Evolutionary conservation across 1,140 invertebrate species (phyloP).

Genomic region (Colletes gigas): DNA sequence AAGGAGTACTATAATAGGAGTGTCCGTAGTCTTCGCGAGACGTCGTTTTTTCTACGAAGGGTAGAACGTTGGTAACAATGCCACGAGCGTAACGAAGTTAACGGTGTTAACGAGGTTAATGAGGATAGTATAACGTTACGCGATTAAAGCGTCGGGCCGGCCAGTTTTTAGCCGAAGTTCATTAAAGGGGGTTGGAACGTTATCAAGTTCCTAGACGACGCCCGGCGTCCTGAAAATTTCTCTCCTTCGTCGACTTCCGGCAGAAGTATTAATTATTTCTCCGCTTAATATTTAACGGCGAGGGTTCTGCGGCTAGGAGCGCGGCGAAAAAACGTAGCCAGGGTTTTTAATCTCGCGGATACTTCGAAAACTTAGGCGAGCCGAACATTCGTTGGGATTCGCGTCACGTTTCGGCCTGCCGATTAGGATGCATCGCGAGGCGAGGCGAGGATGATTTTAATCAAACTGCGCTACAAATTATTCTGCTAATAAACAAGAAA

Average conservation of each 20-base stretch:
- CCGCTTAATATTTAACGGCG: conserved; percentile 8
- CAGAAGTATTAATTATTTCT: conserved; percentile 25
- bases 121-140: conserved; percentile 50
- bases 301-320: not conserved
- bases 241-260: too few species aligned
- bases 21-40: not conserved
- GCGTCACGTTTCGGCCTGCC: conserved; percentile 2
- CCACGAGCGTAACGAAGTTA: conserved; percentile 33
- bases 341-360: conserved; percentile 1
- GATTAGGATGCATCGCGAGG: conserved; percentile 1
- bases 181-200: conserved; percentile 34
- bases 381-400: not conserved
- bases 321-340: not conserved
- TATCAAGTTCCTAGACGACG: conserved; percentile 7
- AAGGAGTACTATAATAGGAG: too few species aligned
- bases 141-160: conserved; percentile 42
- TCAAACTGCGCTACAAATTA: not conserved
- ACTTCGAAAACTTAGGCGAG: not conserved
- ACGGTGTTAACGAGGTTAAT: conserved; percentile 59
- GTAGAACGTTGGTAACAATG: conserved; percentile 2
- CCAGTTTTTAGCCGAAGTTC: conserved; percentile 54
- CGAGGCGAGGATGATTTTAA: conserved; percentile 4
- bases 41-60: conserved; percentile 33
- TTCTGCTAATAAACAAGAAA: too few species aligned
- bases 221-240: not conserved